These are phyloP conservation scores for Scaptomyza pallida DNA, from an alignment of 1,140 invertebrate species.

Conservation along the genomic window DNA sequence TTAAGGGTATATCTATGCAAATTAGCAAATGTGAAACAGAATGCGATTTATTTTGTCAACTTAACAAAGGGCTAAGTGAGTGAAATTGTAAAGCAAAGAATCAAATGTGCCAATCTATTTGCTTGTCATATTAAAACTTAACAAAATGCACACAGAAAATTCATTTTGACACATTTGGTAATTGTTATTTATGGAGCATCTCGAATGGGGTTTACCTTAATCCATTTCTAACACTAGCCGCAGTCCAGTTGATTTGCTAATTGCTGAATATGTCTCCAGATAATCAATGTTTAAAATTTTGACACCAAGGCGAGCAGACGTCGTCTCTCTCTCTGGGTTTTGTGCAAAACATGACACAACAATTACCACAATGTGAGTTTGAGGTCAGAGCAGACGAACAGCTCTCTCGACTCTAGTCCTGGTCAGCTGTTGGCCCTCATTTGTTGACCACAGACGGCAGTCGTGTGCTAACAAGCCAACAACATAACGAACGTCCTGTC, in stretches of 20 bases:
- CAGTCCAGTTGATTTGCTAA: slow-evolving; percentile 83
- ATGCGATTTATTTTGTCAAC: neutral
- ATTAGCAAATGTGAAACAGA: slow-evolving; percentile 25
- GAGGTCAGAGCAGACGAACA: slow-evolving; percentile 8
- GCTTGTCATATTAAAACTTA: slow-evolving; percentile 80
- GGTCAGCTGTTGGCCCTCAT: slow-evolving; percentile 62
- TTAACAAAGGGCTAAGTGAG: slow-evolving; percentile 2
- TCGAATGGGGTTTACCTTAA: neutral
- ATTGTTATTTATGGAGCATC: slow-evolving; percentile 66
- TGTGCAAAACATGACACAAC: slow-evolving; percentile 69
- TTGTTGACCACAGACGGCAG: slow-evolving; percentile 70
- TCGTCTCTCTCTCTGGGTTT: slow-evolving; percentile 25
- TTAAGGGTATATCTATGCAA: slow-evolving; percentile 60
- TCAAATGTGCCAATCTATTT: slow-evolving; percentile 64
- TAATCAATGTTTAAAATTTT: slow-evolving; percentile 83
- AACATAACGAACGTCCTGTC: slow-evolving; percentile 40
- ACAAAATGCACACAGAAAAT: slow-evolving; percentile 42
- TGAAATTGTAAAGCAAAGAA: too few relatives aligned
- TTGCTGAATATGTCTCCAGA: slow-evolving; percentile 84
- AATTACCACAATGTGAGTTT: slow-evolving; percentile 52
- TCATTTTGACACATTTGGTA: slow-evolving; percentile 79
- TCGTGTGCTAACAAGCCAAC: slow-evolving; percentile 78
- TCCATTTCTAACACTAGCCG: slow-evolving; percentile 21
- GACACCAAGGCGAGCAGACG: slow-evolving; percentile 57
- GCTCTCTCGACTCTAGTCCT: neutral